Evolutionary conservation across 2,797 vertebrate genomes (phyloP).

Genomic region (Tragelaphus eurycerus): DNA sequence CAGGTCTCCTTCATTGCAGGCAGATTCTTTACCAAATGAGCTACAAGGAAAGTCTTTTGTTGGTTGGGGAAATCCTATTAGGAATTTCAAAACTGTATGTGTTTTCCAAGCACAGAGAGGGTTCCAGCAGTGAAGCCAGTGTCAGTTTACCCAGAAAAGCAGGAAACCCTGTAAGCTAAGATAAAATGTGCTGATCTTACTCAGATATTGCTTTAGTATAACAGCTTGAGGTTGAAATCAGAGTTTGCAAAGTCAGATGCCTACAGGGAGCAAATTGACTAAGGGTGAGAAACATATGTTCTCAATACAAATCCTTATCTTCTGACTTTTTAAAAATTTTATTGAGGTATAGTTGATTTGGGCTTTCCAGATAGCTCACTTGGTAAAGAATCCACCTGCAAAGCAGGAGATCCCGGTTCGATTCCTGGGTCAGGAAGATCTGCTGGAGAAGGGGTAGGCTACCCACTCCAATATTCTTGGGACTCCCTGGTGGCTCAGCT

Average conservation of each 20-base stretch:
- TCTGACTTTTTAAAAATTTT: fast-evolving
- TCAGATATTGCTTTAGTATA: fast-evolving
- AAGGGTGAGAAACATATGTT: too few species aligned
- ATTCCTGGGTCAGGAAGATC: not conserved
- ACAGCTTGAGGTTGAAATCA: too few species aligned
- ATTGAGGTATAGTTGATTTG: not conserved
- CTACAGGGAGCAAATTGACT: not conserved
- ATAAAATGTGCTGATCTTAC: fast-evolving
- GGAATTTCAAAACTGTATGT: not conserved
- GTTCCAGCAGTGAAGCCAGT: not conserved
- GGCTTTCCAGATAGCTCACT: not conserved
- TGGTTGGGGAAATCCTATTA: not conserved
- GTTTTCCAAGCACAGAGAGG: not conserved
- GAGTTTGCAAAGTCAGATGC: not conserved
- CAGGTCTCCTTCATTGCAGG: not conserved
- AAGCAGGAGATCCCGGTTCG: not conserved
- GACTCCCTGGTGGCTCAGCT: not conserved
- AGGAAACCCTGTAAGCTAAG: not conserved
- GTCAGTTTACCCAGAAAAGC: fast-evolving
- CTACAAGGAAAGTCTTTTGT: not conserved
- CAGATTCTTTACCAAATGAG: not conserved
- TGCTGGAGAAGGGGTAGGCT: not conserved
- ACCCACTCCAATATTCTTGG: not conserved
- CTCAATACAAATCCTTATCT: not conserved
- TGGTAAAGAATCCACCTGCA: not conserved